Evolutionary conservation across 2,797 vertebrate species (phyloP).

Genomic region (Catostomus latipinnis): DNA sequence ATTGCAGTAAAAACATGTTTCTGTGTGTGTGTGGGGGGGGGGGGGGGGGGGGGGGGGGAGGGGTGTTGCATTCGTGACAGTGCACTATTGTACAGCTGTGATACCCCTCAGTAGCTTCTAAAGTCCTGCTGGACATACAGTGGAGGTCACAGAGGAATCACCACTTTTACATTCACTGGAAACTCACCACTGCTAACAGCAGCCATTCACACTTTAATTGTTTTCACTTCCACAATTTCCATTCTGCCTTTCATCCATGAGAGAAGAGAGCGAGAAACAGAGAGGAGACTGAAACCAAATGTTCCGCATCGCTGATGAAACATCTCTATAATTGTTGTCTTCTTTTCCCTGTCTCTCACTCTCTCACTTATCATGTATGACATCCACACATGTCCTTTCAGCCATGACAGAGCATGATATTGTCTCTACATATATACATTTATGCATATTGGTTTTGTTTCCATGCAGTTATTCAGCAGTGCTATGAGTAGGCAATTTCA

Average conservation of each 20-base stretch:
- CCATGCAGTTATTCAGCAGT: conserved; percentile 34
- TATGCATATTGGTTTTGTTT: conserved; percentile 21
- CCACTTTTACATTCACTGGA: conserved; percentile 1
- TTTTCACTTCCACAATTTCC: neutral
- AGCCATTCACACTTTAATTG: neutral
- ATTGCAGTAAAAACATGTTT: neutral
- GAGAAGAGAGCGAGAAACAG: neutral
- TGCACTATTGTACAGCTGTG: neutral
- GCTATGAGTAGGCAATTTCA: conserved; percentile 52
- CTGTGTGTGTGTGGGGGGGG: neutral
- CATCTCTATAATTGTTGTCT: conserved; percentile 27
- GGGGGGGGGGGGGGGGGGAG: no score
- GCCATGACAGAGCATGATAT: neutral
- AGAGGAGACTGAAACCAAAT: conserved; percentile 12
- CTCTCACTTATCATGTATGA: neutral
- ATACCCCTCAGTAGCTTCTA: conserved; percentile 1
- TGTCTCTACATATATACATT: no score
- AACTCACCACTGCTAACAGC: neutral
- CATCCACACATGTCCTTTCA: neutral
- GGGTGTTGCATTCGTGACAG: neutral
- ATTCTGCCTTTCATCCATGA: neutral
- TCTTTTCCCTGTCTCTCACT: neutral
- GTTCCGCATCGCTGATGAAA: conserved; percentile 25
- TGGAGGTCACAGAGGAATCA: neutral
- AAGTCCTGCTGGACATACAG: neutral